Percentiles rank a stretch among this genome's conserved stretches.
Conservation (phyloP, 2,797 vertebrate genomes). For the Anguilla obscura region DNA sequence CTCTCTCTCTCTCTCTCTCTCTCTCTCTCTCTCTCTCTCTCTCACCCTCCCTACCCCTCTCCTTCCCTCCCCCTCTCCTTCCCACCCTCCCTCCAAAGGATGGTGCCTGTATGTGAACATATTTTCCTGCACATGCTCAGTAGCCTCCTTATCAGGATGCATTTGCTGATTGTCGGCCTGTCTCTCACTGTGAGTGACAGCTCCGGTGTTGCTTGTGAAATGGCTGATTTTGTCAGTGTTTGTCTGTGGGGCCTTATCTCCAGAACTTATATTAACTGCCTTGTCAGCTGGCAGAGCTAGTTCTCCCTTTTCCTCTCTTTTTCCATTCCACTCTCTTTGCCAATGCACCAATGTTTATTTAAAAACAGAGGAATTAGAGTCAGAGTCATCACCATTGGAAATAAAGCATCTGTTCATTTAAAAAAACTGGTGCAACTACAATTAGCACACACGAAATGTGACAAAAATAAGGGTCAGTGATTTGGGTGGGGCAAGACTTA, state of each 20-base stretch:
- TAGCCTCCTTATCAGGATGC: conserved; percentile 74
- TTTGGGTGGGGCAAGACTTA: not conserved
- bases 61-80: not conserved
- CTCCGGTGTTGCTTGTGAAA: conserved; percentile 70
- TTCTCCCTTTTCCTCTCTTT: conserved; percentile 63
- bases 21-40: not conserved
- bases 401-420: not conserved
- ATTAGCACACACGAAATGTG: not conserved
- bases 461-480: not conserved
- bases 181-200: conserved; percentile 81
- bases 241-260: conserved; percentile 79
- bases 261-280: conserved; percentile 81
- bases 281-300: conserved; percentile 68
- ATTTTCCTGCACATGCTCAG: conserved; percentile 72
- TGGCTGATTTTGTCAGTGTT: conserved; percentile 81
- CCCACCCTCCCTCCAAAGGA: conserved; percentile 35
- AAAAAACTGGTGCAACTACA: not conserved
- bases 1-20: not conserved
- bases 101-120: conserved; percentile 69
- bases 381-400: not conserved
- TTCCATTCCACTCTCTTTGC: conserved; percentile 8
- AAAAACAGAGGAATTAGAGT: not conserved
- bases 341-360: not conserved
- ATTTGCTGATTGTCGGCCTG: conserved; percentile 78
- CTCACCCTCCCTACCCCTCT: not conserved